A percentile compares a stretch with the other conserved stretches of the same genome.
Conservation (phyloP, 2,797 vertebrate species). For the Pangasius krempfi region DNA sequence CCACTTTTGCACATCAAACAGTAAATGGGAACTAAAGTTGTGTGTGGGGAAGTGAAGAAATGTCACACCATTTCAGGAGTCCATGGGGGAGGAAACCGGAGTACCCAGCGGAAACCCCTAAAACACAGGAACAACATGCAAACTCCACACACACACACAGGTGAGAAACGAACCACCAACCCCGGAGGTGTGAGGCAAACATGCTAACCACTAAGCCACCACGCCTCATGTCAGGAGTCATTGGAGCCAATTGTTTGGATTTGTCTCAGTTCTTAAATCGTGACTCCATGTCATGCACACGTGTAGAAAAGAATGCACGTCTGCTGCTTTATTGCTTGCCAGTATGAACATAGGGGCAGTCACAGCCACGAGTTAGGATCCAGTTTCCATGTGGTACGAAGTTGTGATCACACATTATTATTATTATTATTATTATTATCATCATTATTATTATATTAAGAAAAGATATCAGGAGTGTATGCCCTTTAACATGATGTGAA, state of each 20-base stretch:
- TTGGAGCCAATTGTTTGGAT: neutral
- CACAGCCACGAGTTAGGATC: neutral
- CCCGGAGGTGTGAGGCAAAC: no score
- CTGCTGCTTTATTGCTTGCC: neutral
- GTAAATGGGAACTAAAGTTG: neutral
- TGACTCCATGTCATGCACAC: neutral
- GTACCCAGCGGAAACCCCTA: no score
- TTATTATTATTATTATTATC: neutral
- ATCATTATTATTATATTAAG: neutral
- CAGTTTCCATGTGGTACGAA: neutral
- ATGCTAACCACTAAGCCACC: no score
- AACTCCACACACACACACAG: no score
- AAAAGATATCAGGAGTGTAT: neutral
- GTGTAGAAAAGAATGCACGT: neutral
- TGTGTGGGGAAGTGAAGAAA: neutral
- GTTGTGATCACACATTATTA: neutral
- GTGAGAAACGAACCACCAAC: no score
- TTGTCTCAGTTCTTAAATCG: no score
- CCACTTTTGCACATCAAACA: neutral
- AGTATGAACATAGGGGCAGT: neutral
- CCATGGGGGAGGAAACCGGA: no score
- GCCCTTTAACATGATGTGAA: neutral
- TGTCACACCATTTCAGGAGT: no score
- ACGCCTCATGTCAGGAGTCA: neutral
- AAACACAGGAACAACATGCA: no score